Conservation (phyloP, 2,113 vertebrate species). For the Lethenteron camtschaticum region DNA sequence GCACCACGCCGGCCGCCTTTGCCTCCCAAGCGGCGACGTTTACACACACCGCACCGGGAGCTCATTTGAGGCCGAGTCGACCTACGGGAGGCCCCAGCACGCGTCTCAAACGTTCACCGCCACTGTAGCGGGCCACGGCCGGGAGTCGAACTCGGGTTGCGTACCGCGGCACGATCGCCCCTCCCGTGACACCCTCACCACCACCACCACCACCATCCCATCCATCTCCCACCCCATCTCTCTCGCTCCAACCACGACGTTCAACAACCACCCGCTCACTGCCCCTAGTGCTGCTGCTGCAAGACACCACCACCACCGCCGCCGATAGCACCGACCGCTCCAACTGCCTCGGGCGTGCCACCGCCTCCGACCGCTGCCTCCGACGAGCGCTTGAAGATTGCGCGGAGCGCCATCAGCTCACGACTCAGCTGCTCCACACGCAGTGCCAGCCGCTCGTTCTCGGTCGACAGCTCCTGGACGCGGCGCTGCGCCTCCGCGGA, state of each 20-base stretch:
- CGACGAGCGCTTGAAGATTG: conserved; percentile 83
- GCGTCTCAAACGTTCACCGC: too few species aligned
- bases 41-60: too few species aligned
- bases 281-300: background rate
- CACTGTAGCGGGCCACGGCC: too few species aligned
- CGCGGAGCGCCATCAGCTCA: conserved; percentile 76
- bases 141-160: too few species aligned
- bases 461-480: conserved; percentile 59
- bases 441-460: conserved; percentile 81
- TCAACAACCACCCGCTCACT: background rate
- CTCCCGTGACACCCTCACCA: background rate
- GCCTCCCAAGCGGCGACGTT: too few species aligned
- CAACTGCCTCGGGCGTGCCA: background rate
- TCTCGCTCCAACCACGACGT: background rate
- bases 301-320: background rate
- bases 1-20: too few species aligned
- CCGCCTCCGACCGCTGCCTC: conserved; percentile 66
- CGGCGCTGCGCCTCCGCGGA: conserved; percentile 93
- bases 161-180: too few species aligned
- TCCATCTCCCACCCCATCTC: background rate
- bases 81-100: too few species aligned
- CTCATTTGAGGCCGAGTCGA: too few species aligned
- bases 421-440: conserved; percentile 77
- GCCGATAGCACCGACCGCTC: background rate
- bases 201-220: background rate